Evolutionary conservation across 2,888 invertebrate genomes (phyloP).

Genomic region (Heliconius hortense): DNA sequence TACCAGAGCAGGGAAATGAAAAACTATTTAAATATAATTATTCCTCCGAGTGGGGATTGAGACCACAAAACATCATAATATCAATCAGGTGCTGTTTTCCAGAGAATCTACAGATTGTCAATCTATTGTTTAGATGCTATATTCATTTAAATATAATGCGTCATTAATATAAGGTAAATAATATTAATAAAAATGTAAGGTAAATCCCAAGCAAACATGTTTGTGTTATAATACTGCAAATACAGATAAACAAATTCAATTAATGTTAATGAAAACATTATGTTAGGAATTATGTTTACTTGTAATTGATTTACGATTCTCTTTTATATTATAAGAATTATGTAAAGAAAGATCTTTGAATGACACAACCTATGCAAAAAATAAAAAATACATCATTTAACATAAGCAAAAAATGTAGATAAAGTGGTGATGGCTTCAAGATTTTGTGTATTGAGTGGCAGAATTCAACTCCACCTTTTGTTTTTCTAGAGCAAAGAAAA

Average conservation of each 20-base stretch:
- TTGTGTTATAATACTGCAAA: neutral
- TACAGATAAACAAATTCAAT: neutral
- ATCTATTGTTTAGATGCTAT: no score
- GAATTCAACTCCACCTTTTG: neutral
- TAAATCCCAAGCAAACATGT: conserved; percentile 7
- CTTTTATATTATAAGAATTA: neutral
- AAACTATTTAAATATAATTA: neutral
- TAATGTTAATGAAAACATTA: neutral
- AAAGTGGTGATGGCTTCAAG: neutral
- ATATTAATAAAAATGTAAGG: neutral
- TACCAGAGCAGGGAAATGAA: no score
- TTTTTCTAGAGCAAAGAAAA: neutral
- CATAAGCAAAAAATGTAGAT: neutral
- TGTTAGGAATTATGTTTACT: neutral
- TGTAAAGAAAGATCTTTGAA: neutral
- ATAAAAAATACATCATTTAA: neutral
- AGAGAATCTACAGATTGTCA: neutral
- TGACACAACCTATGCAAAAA: neutral
- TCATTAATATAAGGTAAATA: neutral
- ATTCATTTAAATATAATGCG: neutral
- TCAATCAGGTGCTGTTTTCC: neutral
- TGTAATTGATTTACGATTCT: neutral
- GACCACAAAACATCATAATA: neutral
- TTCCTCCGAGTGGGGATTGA: neutral
- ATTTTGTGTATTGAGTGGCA: neutral